Base-by-base conservation (phyloP, 2,113 vertebrate species). In the Megaptera novaeangliae region DNA sequence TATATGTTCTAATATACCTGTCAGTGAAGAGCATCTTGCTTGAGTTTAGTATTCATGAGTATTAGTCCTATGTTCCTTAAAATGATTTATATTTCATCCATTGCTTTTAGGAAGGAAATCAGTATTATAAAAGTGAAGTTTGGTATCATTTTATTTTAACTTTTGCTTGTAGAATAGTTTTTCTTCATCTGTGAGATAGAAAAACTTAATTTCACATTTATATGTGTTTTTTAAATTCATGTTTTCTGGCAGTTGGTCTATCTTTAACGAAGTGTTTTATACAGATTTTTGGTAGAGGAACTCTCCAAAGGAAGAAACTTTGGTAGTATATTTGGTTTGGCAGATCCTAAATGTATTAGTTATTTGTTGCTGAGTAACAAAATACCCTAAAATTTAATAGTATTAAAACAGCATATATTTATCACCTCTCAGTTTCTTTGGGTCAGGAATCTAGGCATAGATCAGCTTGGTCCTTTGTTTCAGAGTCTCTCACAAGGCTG, bases 131-230 rank as follows among this genome's bases (percentile, higher is more conserved):
- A 29, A 72, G 44, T 82, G 34, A 89, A 29, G 25, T 84, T 94
- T 71, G 8, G 27, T 91, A 18, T 77, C 9, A 90, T 94, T 94
- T 94, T 3, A 92, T 46, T 95, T 96, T 94, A 94, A 74, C 10
- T 52, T 96, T 87, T 41, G 39, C 27, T 93, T 64, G 8, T 95
- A 36, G 3, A 29, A 10, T 49, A 80, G 88, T 88, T 92, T 90
- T 80, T 81, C 49, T 89, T 96, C 17, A 93, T 44, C 12, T 23
- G 2, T 72, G 23, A 88, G 64, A 55, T 80, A 69, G 72, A 74
- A 91, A 91, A 93, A 87, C 75, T 36, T 93, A 25, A 59, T 69
- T 72, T 95, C 20, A 93, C 12, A 61, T 75, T 91, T 63, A 66
- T 59, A 64, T 52, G 3, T 5, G 64, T 87, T 96, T 92, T 78